These are phyloP conservation scores for Anthopleura xanthogrammica DNA, from an alignment of 92 coral and sea anemone genomes.

Conservation along the genomic window DNA sequence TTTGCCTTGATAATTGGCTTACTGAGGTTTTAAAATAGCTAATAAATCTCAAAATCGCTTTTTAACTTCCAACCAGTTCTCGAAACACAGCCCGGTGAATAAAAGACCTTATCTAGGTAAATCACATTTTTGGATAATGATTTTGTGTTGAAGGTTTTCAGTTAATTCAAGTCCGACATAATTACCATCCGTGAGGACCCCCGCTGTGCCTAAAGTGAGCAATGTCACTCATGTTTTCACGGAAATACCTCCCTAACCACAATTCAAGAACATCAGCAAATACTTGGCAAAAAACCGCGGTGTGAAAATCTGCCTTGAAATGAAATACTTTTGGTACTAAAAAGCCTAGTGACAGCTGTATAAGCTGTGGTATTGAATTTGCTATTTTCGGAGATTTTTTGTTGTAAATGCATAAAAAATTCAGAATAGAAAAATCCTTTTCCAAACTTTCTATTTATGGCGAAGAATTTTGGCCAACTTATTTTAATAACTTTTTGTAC, in stretches of 20 bases:
- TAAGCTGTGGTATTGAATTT: neutral
- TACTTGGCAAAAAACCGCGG: conserved; percentile 4
- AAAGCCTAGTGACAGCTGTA: neutral
- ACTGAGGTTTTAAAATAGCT: neutral
- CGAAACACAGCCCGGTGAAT: neutral
- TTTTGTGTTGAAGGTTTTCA: neutral
- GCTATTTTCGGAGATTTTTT: neutral
- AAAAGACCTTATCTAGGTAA: neutral
- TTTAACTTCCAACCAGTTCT: neutral
- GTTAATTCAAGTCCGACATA: neutral
- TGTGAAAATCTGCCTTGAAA: neutral
- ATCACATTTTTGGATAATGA: neutral
- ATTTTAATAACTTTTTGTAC: neutral
- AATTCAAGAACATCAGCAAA: neutral
- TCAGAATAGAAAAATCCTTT: neutral
- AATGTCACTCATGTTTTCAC: neutral
- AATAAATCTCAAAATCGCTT: neutral
- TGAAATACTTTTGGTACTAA: neutral
- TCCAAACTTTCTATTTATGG: neutral
- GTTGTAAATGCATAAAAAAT: neutral
- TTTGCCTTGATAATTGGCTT: neutral
- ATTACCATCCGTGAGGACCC: conserved; percentile 19
- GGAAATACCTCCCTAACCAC: conserved; percentile 1
- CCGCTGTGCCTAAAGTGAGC: conserved; percentile 11
- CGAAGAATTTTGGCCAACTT: neutral